Percentiles rank a stretch among this genome's conserved stretches.
These are phyloP conservation scores for Stenopsyche tienmushanensis DNA, from an alignment of 1,140 invertebrate genomes.

Conservation along the genomic window DNA sequence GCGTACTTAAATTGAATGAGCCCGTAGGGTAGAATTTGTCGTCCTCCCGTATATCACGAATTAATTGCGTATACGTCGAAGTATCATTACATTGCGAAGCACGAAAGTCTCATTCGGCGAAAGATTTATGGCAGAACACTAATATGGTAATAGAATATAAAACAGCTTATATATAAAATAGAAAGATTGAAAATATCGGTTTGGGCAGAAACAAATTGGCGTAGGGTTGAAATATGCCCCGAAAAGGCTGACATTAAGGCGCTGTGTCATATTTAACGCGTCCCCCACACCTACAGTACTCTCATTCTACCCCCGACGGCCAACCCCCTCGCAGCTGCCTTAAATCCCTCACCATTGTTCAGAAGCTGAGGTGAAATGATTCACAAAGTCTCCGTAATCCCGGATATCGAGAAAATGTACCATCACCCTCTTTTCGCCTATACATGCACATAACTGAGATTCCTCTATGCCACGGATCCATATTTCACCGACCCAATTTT, in stretches of 20 bases:
- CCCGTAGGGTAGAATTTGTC: too few relatives aligned
- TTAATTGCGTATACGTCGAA: too few relatives aligned
- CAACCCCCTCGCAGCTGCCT: background rate
- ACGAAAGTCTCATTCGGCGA: too few relatives aligned
- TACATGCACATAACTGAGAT: conserved; percentile 7
- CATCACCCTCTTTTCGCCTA: background rate
- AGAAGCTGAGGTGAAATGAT: conserved; percentile 7
- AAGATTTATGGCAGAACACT: too few relatives aligned
- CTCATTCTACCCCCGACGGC: background rate
- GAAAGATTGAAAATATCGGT: background rate
- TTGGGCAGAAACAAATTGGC: background rate
- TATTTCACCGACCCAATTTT: conserved; percentile 18
- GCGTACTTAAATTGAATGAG: too few relatives aligned
- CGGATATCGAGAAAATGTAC: conserved; percentile 19
- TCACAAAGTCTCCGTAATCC: conserved; percentile 16
- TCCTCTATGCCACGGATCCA: background rate
- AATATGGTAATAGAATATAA: background rate
- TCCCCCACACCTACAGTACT: background rate
- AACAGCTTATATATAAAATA: background rate
- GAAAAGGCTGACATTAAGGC: background rate
- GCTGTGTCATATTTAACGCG: background rate
- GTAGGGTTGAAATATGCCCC: background rate
- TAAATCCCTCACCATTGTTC: background rate
- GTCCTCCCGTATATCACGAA: too few relatives aligned
- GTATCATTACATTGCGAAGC: too few relatives aligned